These are phyloP conservation scores for Gnathonemus echidnorhynchus DNA, from an alignment of 2,113 vertebrate species.

Conservation along the genomic window DNA sequence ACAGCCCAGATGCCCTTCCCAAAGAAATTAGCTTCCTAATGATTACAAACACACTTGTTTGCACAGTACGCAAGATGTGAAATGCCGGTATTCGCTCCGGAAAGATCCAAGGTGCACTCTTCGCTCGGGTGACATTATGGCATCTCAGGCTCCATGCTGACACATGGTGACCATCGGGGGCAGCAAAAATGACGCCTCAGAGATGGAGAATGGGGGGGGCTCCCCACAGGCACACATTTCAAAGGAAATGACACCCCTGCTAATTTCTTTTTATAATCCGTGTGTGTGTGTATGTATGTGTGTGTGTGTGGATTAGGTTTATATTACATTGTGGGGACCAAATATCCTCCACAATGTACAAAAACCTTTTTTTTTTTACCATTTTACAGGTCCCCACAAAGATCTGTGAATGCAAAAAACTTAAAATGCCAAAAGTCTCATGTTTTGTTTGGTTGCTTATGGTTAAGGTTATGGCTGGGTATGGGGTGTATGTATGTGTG, in stretches of 20 bases:
- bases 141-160: conserved; percentile 32
- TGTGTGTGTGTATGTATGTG: not conserved
- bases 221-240: not conserved
- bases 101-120: conserved; percentile 39
- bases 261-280: not conserved
- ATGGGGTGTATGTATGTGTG: not conserved
- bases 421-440: too few relatives aligned
- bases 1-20: not conserved
- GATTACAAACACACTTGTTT: not conserved
- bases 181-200: not conserved
- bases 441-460: too few relatives aligned
- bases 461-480: too few relatives aligned
- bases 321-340: too few relatives aligned
- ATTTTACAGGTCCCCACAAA: too few relatives aligned
- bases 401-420: too few relatives aligned
- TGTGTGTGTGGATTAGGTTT: not conserved
- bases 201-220: not conserved
- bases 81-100: not conserved
- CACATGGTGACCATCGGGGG: not conserved
- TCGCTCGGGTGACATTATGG: conserved; percentile 49
- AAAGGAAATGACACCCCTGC: not conserved
- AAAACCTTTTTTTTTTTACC: too few relatives aligned
- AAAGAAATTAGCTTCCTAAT: not conserved
- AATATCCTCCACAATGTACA: too few relatives aligned
- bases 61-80: not conserved